Evolutionary conservation across 2,797 vertebrate species (phyloP), one percentile per base, ranked within the genome.

Genomic region (Setipinna tenuifilis): DNA sequence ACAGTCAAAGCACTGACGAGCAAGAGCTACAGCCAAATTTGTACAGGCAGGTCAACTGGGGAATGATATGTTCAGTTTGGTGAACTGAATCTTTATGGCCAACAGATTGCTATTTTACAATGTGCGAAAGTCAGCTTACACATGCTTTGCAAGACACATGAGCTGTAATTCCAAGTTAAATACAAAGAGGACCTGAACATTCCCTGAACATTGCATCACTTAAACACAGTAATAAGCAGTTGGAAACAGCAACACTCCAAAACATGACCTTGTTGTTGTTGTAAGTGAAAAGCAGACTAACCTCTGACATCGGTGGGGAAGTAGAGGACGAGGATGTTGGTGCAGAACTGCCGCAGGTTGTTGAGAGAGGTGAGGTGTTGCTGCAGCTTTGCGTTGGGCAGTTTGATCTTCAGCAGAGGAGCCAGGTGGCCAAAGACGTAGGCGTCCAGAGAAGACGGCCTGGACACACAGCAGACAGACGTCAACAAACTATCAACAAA

Each of bases 401-500:
- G 93, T 82, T 96, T 97, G 0, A 94, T 94, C 84, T 96, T 97
- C 54, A 98, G 93, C 71, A 99, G 90, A 0, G 96, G 96, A 0
- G 95, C 97, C 91, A 99, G 35, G 90, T 97, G 95, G 59, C 96
- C 97, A 5, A 99, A 99, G 31, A 98, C 96, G 0, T 96, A 94
- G 6, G 98, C 98, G 0, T 99, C 98, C 0, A 99, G 93, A 68
- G 97, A 98, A 3, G 97, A 97, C 0, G 98, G 98, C 84, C 98
- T 98, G 91, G 28, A 41, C 44, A 81, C 12, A 68, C 16, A 82
- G 25, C 62, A 2, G 14, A 81, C 11, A 31, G 16, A 61, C 44
- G 25, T 25, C 23, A 65, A 68, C 5, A 0, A 21, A 75, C 16
- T 9, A 11, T 82, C 80, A 83, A 14, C 11, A 11, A 11, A 12